Evolutionary conservation across 1,140 invertebrate species (phyloP), one percentile per base, ranked within the genome.

Genomic region (Pygmarrhopalites habei): DNA sequence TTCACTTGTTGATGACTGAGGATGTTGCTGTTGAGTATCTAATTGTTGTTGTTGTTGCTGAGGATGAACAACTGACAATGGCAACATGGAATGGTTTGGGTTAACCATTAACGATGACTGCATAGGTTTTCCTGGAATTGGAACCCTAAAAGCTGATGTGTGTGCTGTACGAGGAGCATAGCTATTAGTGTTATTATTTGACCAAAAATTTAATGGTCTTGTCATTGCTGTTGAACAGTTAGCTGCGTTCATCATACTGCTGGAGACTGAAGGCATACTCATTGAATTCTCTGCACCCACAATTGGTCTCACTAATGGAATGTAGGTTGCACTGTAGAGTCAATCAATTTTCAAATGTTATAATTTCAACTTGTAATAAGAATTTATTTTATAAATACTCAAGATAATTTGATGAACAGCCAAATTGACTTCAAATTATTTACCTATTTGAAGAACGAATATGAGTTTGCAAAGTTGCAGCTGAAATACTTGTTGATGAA

Each of bases 241-340:
- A 10, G 7, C 1, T 23, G 17, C 30, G 2, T 15, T 41, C 44
- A 56, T 47, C 1, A 32, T 28, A 25, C 15, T n/a, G 23, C n/a
- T 10, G 1, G 26, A 41, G 15, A 23, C 3, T 30, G 26, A 30
- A 25, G 66, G 57, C 10, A 66, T 15, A 29, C 23, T 56, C n/a
- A 64, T 14, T 0, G 56, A 47, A 28, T 46, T 58, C 2, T 64
- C 65, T 17, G 63, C 35, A 17, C 55, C 29, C 4, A 71, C 26
- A 25, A 68, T 57, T 1, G 69, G 69, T 39, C 69, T 35, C 5
- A 71, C 69, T 10, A 71, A 35, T 12, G 66, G 69, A 64, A 71
- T 71, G 35, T 71, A n/a, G n/a, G n/a, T n/a, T n/a, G n/a, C n/a
- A n/a, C n/a, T n/a, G n/a, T n/a, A n/a, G n/a, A n/a, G n/a, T n/a